Conservation (phyloP, 2,888 invertebrate species). For the Dicyrtomina minuta region DNA sequence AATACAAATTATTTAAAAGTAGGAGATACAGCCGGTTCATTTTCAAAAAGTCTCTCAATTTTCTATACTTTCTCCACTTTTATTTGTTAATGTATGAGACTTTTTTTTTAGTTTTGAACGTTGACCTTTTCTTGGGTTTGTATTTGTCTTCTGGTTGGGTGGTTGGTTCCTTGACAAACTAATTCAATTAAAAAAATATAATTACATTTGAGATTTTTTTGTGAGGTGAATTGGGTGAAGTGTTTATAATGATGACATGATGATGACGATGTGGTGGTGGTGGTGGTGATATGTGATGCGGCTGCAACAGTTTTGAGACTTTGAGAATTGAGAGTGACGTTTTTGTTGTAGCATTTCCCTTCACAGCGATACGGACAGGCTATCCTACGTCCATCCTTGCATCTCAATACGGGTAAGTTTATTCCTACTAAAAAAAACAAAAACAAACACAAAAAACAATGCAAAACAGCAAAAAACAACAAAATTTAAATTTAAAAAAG, state of each 20-base stretch:
- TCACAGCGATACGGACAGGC: slow-evolving; percentile 73
- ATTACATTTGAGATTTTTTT: neutral
- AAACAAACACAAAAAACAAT: slow-evolving; percentile 1
- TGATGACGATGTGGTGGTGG: slow-evolving; percentile 22
- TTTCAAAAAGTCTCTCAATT: no score
- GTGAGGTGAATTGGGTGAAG: neutral
- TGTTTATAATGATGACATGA: neutral
- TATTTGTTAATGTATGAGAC: neutral
- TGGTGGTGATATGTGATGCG: slow-evolving; percentile 28
- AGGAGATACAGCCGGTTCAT: no score
- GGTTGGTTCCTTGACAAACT: slow-evolving; percentile 11
- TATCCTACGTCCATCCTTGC: slow-evolving; percentile 72
- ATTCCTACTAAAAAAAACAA: slow-evolving; percentile 19
- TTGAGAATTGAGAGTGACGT: slow-evolving; percentile 43
- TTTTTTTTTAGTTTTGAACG: neutral
- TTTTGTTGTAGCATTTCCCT: slow-evolving; percentile 65
- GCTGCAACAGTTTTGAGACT: slow-evolving; percentile 28
- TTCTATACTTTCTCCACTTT: no score
- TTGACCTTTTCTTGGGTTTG: slow-evolving; percentile 13
- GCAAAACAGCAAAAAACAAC: neutral
- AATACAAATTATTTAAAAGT: no score
- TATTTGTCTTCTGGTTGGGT: slow-evolving; percentile 30
- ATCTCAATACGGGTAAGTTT: slow-evolving; percentile 81
- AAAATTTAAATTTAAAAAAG: neutral
- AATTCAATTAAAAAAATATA: slow-evolving; percentile 20